Evolutionary conservation across 2,113 vertebrate species (phyloP), one percentile per base, ranked within the genome.

Genomic region (Ginglymostoma cirratum): DNA sequence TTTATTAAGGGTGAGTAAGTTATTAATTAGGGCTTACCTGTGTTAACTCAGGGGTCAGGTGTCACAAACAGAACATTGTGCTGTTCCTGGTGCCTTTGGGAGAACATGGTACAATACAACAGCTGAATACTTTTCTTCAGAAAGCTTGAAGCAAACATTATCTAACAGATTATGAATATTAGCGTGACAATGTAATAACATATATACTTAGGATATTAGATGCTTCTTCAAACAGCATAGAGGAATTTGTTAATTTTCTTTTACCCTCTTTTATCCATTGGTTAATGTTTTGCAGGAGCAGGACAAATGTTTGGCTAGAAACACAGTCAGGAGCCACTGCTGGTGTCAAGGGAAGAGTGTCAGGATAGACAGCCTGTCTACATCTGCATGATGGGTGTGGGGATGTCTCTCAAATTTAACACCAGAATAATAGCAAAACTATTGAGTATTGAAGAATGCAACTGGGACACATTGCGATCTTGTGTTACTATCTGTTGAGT

Each of bases 381-480:
- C 96, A 96, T 95, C 96, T 96, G 83, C 78, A 15, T 66, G 70
- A 45, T 90, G 15, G 12, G 48, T n/a, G 95, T 90, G 96, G 96
- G 96, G 86, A 70, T 45, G 45, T 96, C 92, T 95, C 96, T 97
- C 96, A 96, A 96, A 96, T 97, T 97, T 96, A 96, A 96, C 15
- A 61, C 87, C 96, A 96, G 97, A 98, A 98, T 97, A 85, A 98
- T 98, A 96, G 0, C 85, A 96, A 97, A 76, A 27, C 96, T 97
- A 96, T 96, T 96, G 96, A 96, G 72, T 69, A 83, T 96, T 97
- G 96, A 38, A 95, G 94, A 96, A 96, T 96, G 96, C 96, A 96
- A 96, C 96, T 42, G 96, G 96, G 96, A 96, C 95, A 96, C 85
- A 80, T 52, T 97, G 96, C 97, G 96, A 15, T 96, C 96, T 97